These are phyloP conservation scores for Pantherophis guttatus DNA, from an alignment of 2,113 vertebrate genomes.

Conservation along the genomic window DNA sequence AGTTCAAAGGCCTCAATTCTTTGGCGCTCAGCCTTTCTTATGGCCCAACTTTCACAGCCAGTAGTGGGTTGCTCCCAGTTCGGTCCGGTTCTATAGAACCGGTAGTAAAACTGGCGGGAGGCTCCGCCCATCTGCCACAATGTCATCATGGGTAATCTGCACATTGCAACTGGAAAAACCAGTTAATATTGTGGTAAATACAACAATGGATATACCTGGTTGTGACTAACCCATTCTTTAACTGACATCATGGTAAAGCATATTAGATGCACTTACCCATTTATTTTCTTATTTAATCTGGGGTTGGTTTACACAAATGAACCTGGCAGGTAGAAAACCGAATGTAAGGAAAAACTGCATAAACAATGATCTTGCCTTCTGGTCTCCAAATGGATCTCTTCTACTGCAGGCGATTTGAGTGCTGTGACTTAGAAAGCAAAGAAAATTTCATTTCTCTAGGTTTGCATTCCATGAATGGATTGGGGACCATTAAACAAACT, in stretches of 20 bases:
- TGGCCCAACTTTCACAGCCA: too few species aligned
- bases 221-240: not conserved
- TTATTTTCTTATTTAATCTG: slow-evolving; percentile 52
- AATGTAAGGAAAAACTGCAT: slow-evolving; percentile 42
- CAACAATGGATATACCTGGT: not conserved
- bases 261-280: not conserved
- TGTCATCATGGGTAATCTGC: too few species aligned
- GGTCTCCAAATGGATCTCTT: slow-evolving; percentile 61
- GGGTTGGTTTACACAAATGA: slow-evolving; percentile 55
- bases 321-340: slow-evolving; percentile 55
- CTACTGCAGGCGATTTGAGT: slow-evolving; percentile 58
- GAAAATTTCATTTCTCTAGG: slow-evolving; percentile 46
- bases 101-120: too few species aligned
- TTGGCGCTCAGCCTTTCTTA: too few species aligned
- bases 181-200: too few species aligned
- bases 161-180: too few species aligned
- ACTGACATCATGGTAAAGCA: not conserved
- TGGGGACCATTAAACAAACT: slow-evolving; percentile 41
- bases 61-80: too few species aligned
- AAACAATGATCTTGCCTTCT: slow-evolving; percentile 60
- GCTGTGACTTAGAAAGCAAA: slow-evolving; percentile 54
- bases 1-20: too few species aligned
- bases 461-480: slow-evolving; percentile 39
- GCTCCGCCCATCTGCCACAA: too few species aligned
- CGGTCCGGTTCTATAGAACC: too few species aligned